Conservation (phyloP, 2,888 invertebrate genomes). For the Tetropium fuscum region DNA sequence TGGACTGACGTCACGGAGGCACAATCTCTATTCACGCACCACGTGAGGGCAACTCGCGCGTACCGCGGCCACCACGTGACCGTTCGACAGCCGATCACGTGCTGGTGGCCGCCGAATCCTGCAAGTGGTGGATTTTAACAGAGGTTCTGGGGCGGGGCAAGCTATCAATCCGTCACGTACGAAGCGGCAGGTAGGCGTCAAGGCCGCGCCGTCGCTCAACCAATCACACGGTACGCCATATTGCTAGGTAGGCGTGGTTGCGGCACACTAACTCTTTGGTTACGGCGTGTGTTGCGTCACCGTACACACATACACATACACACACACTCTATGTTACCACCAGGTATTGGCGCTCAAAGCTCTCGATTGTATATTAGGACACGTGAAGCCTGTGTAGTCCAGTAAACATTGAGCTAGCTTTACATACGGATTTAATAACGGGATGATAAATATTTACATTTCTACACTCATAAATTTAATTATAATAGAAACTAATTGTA, state of each 20-base stretch:
- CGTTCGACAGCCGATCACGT: constrained; percentile 52
- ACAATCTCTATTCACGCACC: constrained; percentile 43
- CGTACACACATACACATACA: constrained; percentile 30
- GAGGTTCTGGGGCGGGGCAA: constrained; percentile 51
- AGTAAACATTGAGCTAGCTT: constrained; percentile 21
- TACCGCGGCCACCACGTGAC: constrained; percentile 49
- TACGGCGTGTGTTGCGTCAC: constrained; percentile 55
- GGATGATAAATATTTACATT: constrained; percentile 21
- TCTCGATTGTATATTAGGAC: constrained; percentile 18
- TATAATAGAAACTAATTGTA: constrained; percentile 7
- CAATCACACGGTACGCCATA: constrained; percentile 76
- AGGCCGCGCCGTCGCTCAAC: constrained; percentile 64
- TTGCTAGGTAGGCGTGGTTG: constrained; percentile 73
- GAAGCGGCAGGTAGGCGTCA: constrained; percentile 64
- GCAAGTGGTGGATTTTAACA: constrained; percentile 58
- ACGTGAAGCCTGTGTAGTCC: constrained; percentile 34
- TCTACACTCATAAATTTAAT: constrained; percentile 7
- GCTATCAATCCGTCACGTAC: constrained; percentile 37
- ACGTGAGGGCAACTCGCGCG: constrained; percentile 42
- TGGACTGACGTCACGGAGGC: constrained; percentile 45
- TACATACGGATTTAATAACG: constrained; percentile 10
- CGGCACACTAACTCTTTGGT: constrained; percentile 57
- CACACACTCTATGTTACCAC: constrained; percentile 34
- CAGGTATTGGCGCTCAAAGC: constrained; percentile 40
- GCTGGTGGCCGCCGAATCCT: constrained; percentile 53